Evolutionary conservation across 1,140 invertebrate genomes (phyloP), one percentile per base, ranked within the genome.

Genomic region (Venustaconcha ellipsiformis): DNA sequence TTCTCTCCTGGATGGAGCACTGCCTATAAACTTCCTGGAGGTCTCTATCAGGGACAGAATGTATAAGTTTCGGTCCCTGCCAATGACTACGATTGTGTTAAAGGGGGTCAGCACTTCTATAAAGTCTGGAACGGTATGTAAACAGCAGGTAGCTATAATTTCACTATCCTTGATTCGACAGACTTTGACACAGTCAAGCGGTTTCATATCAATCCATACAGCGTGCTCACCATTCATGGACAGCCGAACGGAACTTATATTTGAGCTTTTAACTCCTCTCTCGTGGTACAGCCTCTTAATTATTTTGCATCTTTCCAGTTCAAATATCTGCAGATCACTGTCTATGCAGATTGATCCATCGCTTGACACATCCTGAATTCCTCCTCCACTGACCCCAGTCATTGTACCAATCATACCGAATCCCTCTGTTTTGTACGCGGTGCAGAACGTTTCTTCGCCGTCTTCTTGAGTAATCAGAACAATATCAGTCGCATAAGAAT

Each of bases 321-420:
- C 75, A 30, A 72, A 77, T 20, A 77, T 70, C 75, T 77, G 69
- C 17, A 77, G 55, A 12, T 77, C 69, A 15, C 70, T 26, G 48
- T 77, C 75, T 18, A 77, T 71, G 30, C 75, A 77, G 6, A 77
- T 72, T n/a, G 75, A 72, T 13, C 75, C 75, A 67, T 77, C 75
- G 30, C 72, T 60, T 15, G 75, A 70, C 20, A 77, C 67, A 60
- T 77, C 75, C 56, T 64, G 67, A 18, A 77, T 72, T 5, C 75
- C 75, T 5, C 57, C 66, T 30, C 37, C 12, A 58, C 74, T 76
- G 0, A 77, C 65, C 12, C 63, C 70, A 26, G 57, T 72, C 15
- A 77, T 8, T 15, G 75, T 72, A 23, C 75, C 75, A 17, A 72
- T 60, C 12, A 70, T 57, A 58, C 75, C 75, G 55, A 77, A 77